Conservation (phyloP, 2,113 vertebrate species). For the Dinomys branickii region DNA sequence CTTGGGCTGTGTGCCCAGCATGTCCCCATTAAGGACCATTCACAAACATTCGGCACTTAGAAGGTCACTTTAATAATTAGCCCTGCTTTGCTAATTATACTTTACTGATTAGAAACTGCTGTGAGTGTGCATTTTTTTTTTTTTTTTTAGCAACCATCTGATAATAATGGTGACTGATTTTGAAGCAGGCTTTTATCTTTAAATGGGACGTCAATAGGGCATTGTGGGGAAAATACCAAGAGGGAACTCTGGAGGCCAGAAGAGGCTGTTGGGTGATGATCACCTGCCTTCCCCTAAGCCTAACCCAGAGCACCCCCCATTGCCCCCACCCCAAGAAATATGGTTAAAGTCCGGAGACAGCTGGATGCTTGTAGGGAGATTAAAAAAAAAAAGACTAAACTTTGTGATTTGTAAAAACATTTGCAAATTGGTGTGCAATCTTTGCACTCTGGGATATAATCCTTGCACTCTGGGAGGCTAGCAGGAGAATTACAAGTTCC, state of each 20-base stretch:
- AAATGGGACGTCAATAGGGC: background rate
- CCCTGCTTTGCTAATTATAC: constrained; percentile 68
- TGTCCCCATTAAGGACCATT: constrained; percentile 51
- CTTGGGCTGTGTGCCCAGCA: constrained; percentile 57
- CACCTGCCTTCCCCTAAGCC: background rate
- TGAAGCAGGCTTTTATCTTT: constrained; percentile 22
- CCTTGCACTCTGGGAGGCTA: background rate
- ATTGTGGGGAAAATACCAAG: background rate
- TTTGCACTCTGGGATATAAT: background rate
- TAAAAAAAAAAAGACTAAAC: background rate
- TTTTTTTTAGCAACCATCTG: background rate
- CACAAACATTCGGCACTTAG: constrained; percentile 66
- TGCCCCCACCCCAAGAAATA: background rate
- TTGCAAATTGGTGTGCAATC: background rate
- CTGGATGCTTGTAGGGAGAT: background rate
- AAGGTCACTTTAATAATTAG: constrained; percentile 72
- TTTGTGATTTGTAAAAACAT: constrained; percentile 7
- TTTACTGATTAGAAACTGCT: constrained; percentile 63
- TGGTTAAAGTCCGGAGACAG: background rate
- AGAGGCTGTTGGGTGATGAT: background rate
- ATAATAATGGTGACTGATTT: constrained; percentile 51
- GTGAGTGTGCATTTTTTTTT: background rate
- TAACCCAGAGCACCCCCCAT: background rate
- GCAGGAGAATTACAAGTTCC: background rate
- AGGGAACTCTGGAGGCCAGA: background rate